Evolutionary conservation across 2,797 vertebrate genomes (phyloP), one percentile per base, ranked within the genome.

Genomic region (Parauchenoglanis ngamensis): DNA sequence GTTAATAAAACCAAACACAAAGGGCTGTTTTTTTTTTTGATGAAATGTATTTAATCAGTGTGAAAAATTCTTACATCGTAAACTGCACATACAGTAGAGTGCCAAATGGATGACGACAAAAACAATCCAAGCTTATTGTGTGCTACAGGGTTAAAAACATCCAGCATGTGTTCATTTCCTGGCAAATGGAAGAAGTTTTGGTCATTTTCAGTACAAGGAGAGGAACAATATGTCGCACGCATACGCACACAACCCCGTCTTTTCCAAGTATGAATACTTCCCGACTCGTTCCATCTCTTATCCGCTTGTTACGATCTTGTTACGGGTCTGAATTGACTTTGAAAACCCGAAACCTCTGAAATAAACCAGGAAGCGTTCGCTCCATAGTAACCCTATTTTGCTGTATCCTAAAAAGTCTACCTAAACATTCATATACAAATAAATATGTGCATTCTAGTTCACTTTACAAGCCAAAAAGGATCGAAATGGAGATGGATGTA

Each of bases 31-130:
- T 49, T 31, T 72, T 28, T 49, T 61, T 52, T 31, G 59, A 82
- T 85, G 76, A 88, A 82, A 86, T 52, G 68, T 68, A 54, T 88
- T 88, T 88, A 88, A 85, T 88, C 63, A n/a, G 31, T 46, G 75
- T 85, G 68, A 85, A 88, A 88, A 76, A 83, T 54, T 76, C 61
- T 49, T 87, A n/a, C 77, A 75, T 81, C 68, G 65, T 56, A 76
- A 85, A 81, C 12, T 46, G 54, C 84, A 88, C 8, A 10, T 68
- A 87, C 83, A 87, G 59, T 19, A 87, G 44, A 84, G 54, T 73
- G 54, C 23, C 35, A 46, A 67, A 63, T 52, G 44, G 61, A 81
- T n/a, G 8, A 81, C 35, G 21, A 35, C 25, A 12, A 73, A 44
- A 82, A 21, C n/a, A 40, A 21, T 57, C 79, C 63, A 57, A 61